Evolutionary conservation across 2,888 invertebrate genomes (phyloP).

Genomic region (Eudasyphora cyanicolor): DNA sequence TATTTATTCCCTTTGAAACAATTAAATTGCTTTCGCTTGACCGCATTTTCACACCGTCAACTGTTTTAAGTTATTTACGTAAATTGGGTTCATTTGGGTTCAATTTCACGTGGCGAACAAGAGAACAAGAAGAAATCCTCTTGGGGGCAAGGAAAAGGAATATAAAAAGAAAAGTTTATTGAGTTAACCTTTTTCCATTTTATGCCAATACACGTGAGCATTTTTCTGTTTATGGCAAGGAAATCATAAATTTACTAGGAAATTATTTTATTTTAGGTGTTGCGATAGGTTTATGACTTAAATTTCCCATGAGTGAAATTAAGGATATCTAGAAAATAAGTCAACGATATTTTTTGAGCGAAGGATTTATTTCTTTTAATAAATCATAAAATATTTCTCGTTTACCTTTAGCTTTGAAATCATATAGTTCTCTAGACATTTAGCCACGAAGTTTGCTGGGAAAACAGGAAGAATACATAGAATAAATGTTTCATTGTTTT

Average conservation of each 20-base stretch:
- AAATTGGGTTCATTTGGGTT: constrained; percentile 4
- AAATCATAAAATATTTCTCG: too few species aligned
- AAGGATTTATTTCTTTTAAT: too few species aligned
- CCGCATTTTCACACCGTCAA: neutral
- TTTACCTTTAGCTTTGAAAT: too few species aligned
- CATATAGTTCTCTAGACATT: too few species aligned
- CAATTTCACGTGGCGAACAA: neutral
- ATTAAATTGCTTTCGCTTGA: neutral
- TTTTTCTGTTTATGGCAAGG: neutral
- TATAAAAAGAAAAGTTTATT: constrained; percentile 7
- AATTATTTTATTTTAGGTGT: neutral
- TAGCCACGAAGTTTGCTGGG: too few species aligned
- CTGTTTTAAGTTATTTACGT: neutral
- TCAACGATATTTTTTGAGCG: too few species aligned
- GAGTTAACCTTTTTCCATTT: neutral
- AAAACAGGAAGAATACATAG: too few species aligned
- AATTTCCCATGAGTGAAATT: too few species aligned
- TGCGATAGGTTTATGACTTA: too few species aligned
- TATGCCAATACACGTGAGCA: neutral
- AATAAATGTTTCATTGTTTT: too few species aligned
- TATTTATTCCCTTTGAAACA: neutral
- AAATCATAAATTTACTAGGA: neutral
- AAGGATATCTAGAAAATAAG: too few species aligned
- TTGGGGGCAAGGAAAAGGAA: neutral
- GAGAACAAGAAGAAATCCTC: neutral